These are phyloP conservation scores for Salmo trutta DNA, from an alignment of 2,797 vertebrate species.

Conservation along the genomic window DNA sequence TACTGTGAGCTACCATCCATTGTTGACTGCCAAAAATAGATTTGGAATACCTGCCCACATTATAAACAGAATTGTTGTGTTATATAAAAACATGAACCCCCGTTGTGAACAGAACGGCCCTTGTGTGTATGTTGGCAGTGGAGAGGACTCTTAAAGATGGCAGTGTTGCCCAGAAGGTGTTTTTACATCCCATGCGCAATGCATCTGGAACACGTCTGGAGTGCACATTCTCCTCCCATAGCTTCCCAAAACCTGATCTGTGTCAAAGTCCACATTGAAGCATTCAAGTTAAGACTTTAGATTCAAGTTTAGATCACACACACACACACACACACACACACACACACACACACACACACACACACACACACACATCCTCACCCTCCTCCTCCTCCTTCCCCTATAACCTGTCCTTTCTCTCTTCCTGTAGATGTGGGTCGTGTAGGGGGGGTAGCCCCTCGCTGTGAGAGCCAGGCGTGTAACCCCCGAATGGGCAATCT, in stretches of 20 bases:
- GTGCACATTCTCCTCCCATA: conserved; percentile 40
- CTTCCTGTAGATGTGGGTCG: conserved; percentile 46
- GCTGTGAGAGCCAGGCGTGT: conserved; percentile 88
- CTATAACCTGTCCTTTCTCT: not conserved
- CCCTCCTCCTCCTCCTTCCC: not conserved
- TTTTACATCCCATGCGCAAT: conserved; percentile 3
- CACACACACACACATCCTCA: not conserved
- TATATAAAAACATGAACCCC: not conserved
- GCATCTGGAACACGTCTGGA: conserved; percentile 58
- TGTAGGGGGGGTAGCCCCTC: conserved; percentile 71
- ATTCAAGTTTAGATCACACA: not conserved
- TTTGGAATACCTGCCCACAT: not conserved
- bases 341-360: not conserved
- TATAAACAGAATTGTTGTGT: not conserved
- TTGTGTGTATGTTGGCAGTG: not conserved
- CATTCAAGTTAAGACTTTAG: conserved; percentile 9
- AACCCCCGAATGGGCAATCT: conserved; percentile 97
- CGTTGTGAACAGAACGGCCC: not conserved
- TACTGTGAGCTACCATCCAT: not conserved
- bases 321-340: not conserved
- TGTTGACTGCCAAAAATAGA: not conserved
- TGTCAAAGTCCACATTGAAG: conserved; percentile 57
- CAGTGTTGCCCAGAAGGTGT: conserved; percentile 39
- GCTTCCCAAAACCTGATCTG: conserved; percentile 60
- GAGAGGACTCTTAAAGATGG: conserved; percentile 44